phyloP scores from a whole-genome alignment of 2,888 invertebrate species.

The Heliconius aoede region DNA sequence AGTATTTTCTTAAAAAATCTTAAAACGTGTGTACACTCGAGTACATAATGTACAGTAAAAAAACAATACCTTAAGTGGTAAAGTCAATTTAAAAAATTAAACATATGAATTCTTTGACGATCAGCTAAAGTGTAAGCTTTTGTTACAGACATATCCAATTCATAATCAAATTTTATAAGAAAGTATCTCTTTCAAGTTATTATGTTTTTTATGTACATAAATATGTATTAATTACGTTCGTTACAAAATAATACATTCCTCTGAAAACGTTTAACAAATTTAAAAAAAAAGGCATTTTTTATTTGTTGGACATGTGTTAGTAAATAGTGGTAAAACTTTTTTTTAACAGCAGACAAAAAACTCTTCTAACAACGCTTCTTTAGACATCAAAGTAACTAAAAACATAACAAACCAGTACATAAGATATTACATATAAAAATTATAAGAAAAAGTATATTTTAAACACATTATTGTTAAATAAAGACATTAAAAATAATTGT shows the following conservation, averaged over 20 bases:
- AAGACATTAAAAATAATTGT: background rate
- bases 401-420: background rate
- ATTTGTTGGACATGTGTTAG: no score
- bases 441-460: no score
- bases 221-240: no score
- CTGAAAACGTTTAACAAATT: no score
- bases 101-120: conserved; percentile 8
- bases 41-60: conserved; percentile 19
- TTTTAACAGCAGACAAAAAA: no score
- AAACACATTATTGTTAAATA: background rate
- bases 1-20: background rate
- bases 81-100: conserved; percentile 1
- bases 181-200: background rate
- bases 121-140: background rate
- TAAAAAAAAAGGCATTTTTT: no score
- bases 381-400: background rate
- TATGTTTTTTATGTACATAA: no score
- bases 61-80: conserved; percentile 6
- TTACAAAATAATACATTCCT: no score
- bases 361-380: no score
- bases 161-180: conserved; percentile 18
- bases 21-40: background rate
- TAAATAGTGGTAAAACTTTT: no score
- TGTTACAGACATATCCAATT: background rate
- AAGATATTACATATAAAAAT: no score